These are phyloP conservation scores for Corythornis madagascariensis DNA, from an alignment of 2,113 vertebrate genomes.

Conservation along the genomic window DNA sequence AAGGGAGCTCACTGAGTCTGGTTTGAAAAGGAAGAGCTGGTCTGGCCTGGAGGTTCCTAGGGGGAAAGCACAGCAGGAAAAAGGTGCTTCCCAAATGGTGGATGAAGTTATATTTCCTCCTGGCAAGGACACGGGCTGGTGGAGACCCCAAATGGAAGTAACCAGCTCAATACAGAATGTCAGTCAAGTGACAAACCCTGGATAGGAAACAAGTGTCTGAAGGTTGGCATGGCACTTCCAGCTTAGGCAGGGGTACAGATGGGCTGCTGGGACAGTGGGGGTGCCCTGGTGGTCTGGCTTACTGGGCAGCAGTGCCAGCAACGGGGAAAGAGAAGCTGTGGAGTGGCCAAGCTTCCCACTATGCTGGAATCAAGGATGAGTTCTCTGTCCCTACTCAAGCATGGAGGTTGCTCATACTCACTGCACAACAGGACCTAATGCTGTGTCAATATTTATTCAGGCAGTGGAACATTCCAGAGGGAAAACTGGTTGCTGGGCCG, in stretches of 20 bases:
- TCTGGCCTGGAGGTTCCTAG: not conserved
- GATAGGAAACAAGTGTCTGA: not conserved
- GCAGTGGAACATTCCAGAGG: not conserved
- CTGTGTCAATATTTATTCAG: not conserved
- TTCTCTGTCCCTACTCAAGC: not conserved
- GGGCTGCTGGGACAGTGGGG: not conserved
- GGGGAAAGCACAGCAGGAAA: not conserved
- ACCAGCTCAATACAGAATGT: not conserved
- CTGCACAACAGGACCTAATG: not conserved
- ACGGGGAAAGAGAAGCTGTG: not conserved
- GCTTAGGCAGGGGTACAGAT: not conserved
- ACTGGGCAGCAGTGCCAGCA: not conserved
- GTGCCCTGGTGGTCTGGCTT: not conserved
- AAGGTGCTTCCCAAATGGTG: not conserved
- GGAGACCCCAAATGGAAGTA: not conserved
- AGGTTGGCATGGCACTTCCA: not conserved
- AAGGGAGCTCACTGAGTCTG: slow-evolving; percentile 5
- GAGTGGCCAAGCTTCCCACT: not conserved
- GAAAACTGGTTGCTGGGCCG: not conserved
- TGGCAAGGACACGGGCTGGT: not conserved
- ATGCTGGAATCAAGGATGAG: not conserved
- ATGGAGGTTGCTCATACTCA: not conserved
- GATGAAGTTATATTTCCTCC: not conserved
- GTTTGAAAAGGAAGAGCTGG: slow-evolving; percentile 3
- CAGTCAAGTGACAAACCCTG: not conserved